Conservation (phyloP, 2,797 vertebrate genomes). For the Peromyscus melanophrys region DNA sequence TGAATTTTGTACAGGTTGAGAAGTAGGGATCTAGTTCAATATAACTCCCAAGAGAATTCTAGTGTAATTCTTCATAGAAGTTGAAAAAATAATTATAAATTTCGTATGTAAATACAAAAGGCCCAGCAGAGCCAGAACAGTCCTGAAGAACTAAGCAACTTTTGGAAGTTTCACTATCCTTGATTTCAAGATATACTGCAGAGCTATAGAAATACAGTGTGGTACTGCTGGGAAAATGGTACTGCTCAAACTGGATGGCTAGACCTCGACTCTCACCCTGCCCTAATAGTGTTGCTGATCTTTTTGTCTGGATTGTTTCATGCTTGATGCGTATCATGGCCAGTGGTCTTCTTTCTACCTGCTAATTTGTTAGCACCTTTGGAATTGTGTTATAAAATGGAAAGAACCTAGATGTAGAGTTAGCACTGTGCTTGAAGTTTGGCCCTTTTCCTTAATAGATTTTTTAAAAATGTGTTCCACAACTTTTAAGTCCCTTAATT, state of each 20-base stretch:
- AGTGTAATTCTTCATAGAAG: not conserved
- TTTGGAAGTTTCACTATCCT: not conserved
- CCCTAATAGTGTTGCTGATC: not conserved
- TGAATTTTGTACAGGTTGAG: not conserved
- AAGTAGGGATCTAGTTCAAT: too few species aligned
- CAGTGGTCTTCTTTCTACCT: not conserved
- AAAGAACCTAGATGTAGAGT: not conserved
- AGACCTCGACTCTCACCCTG: not conserved
- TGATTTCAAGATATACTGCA: not conserved
- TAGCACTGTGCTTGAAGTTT: slow-evolving; percentile 39
- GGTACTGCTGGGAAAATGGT: not conserved
- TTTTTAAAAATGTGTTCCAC: not conserved
- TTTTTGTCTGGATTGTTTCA: not conserved
- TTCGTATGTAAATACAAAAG: not conserved
- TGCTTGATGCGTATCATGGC: not conserved
- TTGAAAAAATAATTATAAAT: not conserved
- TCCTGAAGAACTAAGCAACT: not conserved
- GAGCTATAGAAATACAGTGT: not conserved
- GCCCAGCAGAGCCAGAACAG: not conserved
- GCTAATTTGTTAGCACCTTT: not conserved
- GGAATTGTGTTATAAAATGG: not conserved
- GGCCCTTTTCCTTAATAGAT: not conserved
- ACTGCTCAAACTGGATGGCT: not conserved
- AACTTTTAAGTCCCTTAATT: not conserved
- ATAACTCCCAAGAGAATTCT: not conserved